phyloP scores from a whole-genome alignment of 35 echinoderm and acorn worm genomes.

The Eucidaris tribuloides region DNA sequence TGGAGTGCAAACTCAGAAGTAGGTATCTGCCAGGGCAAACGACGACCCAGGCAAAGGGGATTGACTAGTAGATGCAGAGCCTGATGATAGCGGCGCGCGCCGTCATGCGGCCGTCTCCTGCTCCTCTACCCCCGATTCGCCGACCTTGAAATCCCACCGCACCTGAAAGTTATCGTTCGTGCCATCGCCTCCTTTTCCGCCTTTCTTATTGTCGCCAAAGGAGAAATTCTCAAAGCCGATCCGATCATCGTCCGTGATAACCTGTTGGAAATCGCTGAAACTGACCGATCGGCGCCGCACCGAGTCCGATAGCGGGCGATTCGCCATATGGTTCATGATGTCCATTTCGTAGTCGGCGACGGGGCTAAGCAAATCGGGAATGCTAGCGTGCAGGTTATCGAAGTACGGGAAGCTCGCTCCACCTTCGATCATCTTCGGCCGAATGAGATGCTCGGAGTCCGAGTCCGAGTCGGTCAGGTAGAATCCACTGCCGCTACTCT shows the following conservation, averaged over 20 bases:
- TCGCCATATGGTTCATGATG: neutral
- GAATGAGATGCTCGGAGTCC: neutral
- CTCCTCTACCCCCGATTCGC: neutral
- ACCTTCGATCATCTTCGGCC: conserved; percentile 17
- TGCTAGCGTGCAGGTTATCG: neutral
- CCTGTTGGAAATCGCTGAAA: conserved; percentile 19
- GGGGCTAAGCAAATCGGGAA: neutral
- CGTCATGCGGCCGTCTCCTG: conserved; percentile 24
- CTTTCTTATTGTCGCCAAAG: no score
- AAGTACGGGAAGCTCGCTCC: conserved; percentile 4
- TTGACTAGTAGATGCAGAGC: conserved; percentile 9
- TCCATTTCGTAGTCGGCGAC: conserved; percentile 23
- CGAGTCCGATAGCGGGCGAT: neutral
- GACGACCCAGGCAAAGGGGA: conserved; percentile 28
- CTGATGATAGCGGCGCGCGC: conserved; percentile 18
- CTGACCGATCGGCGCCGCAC: neutral
- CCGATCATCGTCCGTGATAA: conserved; percentile 11
- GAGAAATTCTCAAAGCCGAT: conserved; percentile 6
- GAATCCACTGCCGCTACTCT: neutral
- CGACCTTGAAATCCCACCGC: conserved; percentile 18
- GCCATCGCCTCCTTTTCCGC: no score
- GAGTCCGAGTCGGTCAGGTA: conserved; percentile 23
- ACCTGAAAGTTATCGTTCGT: conserved; percentile 6
- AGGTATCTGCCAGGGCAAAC: conserved; percentile 1
- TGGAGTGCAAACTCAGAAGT: conserved; percentile 15